phyloP scores from a whole-genome alignment of 2,888 invertebrate species.

The Morinoia aosen region DNA sequence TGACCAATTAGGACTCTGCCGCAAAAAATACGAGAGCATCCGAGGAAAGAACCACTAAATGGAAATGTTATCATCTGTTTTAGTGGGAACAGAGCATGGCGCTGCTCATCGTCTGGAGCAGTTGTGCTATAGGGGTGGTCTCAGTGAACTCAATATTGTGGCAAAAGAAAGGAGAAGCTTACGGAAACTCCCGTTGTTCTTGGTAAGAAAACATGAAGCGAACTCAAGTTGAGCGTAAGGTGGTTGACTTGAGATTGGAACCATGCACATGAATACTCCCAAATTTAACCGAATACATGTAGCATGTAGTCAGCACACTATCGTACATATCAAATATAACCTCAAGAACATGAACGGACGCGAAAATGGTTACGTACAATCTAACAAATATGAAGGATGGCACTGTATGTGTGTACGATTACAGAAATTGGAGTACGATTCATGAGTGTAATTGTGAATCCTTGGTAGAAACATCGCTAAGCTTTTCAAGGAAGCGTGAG shows the following conservation, averaged over 20 bases:
- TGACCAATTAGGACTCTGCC: neutral
- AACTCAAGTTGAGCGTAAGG: neutral
- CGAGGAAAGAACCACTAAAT: neutral
- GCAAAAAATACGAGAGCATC: slow-evolving; percentile 9
- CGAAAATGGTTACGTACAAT: too few relatives aligned
- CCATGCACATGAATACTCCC: neutral
- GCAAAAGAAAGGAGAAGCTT: neutral
- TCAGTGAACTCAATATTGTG: neutral
- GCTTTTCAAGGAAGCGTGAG: too few relatives aligned
- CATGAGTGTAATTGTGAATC: too few relatives aligned
- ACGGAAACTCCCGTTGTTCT: neutral
- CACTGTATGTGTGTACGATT: too few relatives aligned
- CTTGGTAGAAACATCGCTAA: too few relatives aligned
- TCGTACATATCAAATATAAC: too few relatives aligned
- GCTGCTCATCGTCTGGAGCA: neutral
- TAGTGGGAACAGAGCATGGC: neutral
- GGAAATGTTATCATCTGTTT: slow-evolving; percentile 12
- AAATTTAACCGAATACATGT: neutral
- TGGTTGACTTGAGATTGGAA: neutral
- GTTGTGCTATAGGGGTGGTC: neutral
- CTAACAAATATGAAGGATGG: too few relatives aligned
- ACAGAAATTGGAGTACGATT: too few relatives aligned
- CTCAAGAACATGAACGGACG: too few relatives aligned
- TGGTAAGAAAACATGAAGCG: neutral
- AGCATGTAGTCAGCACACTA: too few relatives aligned